A percentile compares a stretch with the other conserved stretches of the same genome.
Conservation (phyloP, 92 coral and sea anemone genomes). For the Zoanthus sansibaricus region DNA sequence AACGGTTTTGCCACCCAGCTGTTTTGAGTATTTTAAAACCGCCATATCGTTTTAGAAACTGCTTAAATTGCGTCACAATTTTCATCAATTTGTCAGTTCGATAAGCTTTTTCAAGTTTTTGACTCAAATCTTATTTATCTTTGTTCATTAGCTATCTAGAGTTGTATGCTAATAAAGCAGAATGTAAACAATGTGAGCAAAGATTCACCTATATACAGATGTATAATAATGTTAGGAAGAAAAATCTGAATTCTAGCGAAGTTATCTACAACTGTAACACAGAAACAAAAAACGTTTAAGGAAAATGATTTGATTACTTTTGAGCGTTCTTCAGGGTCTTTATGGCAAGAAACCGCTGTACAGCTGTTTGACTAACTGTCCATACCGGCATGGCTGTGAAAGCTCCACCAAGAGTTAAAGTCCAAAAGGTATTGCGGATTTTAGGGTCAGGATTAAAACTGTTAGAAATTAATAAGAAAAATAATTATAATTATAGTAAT, state of each 20-base stretch:
- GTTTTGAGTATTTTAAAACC: too few species aligned
- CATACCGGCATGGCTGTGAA: slow-evolving; percentile 94
- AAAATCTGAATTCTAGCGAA: too few species aligned
- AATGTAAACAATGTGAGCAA: too few species aligned
- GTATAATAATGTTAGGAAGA: neutral
- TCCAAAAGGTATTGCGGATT: neutral
- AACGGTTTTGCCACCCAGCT: too few species aligned
- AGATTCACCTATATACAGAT: neutral
- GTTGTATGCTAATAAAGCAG: too few species aligned
- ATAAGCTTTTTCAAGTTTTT: too few species aligned
- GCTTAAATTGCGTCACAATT: too few species aligned
- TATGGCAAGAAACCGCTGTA: slow-evolving; percentile 89
- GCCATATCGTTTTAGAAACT: too few species aligned
- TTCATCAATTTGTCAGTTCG: too few species aligned
- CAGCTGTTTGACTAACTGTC: slow-evolving; percentile 98
- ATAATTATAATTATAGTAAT: neutral
- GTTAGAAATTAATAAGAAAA: neutral
- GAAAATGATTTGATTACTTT: neutral
- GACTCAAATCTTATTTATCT: too few species aligned
- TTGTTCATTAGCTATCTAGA: too few species aligned
- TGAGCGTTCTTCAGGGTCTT: slow-evolving; percentile 58
- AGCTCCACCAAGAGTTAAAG: slow-evolving; percentile 57
- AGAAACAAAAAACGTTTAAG: neutral
- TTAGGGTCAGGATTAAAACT: neutral
- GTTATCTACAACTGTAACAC: too few species aligned